Conservation (phyloP, 2,113 vertebrate genomes). For the Cairina moschata region DNA sequence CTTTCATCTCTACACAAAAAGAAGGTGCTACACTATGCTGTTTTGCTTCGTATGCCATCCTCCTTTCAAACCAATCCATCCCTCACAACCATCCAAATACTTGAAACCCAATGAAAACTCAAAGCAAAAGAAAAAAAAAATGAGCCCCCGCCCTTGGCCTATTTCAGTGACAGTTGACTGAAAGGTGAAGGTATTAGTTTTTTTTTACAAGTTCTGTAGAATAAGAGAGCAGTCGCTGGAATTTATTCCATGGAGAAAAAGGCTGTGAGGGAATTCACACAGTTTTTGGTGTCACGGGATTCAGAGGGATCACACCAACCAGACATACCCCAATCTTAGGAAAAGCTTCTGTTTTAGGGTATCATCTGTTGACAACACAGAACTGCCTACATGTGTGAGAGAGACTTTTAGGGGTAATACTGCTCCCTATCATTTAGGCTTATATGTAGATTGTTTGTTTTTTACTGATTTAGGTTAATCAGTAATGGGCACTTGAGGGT, state of each 20-base stretch:
- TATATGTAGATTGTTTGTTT: neutral
- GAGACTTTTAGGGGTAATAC: neutral
- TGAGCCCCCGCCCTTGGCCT: accelerated
- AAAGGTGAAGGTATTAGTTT: neutral
- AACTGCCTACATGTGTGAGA: neutral
- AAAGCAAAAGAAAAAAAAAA: neutral
- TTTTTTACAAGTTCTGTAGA: neutral
- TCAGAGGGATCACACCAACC: neutral
- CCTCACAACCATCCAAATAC: neutral
- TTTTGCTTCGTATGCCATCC: neutral
- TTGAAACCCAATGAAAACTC: neutral
- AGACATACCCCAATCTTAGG: neutral
- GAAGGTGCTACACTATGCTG: neutral
- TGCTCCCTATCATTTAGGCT: neutral
- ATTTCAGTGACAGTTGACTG: neutral
- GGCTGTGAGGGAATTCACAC: neutral
- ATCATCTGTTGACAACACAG: neutral
- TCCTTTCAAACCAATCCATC: neutral
- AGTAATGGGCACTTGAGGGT: neutral
- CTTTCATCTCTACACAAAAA: neutral
- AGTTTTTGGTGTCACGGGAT: neutral
- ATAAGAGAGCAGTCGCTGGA: neutral
- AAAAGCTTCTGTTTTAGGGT: neutral
- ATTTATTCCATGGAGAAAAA: neutral
- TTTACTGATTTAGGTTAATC: neutral